A percentile compares a stretch with the other conserved stretches of the same genome.
Evolutionary conservation across 2,888 invertebrate species (phyloP).

Genomic region (Aphodius sticticus): DNA sequence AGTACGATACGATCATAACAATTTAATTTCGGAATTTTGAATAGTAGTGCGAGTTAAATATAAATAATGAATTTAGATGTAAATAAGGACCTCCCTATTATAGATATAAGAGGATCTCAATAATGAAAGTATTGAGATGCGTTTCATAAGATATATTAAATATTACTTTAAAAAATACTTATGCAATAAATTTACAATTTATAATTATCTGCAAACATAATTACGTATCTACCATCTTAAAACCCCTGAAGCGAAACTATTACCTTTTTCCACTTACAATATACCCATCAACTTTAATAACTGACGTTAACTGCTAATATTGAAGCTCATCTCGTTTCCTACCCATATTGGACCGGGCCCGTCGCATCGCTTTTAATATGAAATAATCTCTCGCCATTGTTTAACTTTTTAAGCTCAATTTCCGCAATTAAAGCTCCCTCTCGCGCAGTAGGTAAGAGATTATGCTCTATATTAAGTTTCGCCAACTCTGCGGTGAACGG

Average conservation of each 20-base stretch:
- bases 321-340: slow-evolving; percentile 26
- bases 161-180: too few species aligned
- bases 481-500: slow-evolving; percentile 29
- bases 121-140: too few species aligned
- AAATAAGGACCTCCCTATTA: too few species aligned
- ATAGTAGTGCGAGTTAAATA: too few species aligned
- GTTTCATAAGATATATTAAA: too few species aligned
- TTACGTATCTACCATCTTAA: not conserved
- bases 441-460: slow-evolving; percentile 43
- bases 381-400: slow-evolving; percentile 53
- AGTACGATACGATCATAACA: too few species aligned
- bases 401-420: slow-evolving; percentile 57
- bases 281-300: slow-evolving; percentile 28
- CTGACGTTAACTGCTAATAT: slow-evolving; percentile 28
- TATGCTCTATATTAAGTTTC: slow-evolving; percentile 53
- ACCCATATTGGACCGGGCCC: slow-evolving; percentile 27
- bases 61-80: too few species aligned
- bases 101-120: too few species aligned
- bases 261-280: not conserved
- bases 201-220: not conserved
- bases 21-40: too few species aligned
- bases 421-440: slow-evolving; percentile 55
- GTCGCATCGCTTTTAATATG: slow-evolving; percentile 38
- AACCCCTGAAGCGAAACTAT: not conserved
- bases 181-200: not conserved